Percentiles rank a stretch among this genome's conserved stretches.
These are phyloP conservation scores for Lepeophtheirus nordmannii DNA, from an alignment of 2,888 invertebrate genomes.

Conservation along the genomic window DNA sequence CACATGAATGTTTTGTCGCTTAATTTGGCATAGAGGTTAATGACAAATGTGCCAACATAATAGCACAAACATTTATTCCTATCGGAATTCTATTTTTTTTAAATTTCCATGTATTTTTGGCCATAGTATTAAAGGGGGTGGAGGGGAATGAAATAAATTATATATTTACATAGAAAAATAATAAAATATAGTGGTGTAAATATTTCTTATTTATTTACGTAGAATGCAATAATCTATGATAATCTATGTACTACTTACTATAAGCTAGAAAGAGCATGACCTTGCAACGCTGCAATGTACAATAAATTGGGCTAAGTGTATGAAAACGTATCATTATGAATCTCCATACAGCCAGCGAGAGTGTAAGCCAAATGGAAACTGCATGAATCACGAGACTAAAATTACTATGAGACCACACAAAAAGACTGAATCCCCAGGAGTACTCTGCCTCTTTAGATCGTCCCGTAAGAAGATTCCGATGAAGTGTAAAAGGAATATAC, in stretches of 20 bases:
- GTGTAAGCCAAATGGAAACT: constrained; percentile 80
- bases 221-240: no score
- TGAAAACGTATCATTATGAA: constrained; percentile 32
- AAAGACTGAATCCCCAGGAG: constrained; percentile 63
- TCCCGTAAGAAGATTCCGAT: constrained; percentile 47
- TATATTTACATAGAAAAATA: no score
- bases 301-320: constrained; percentile 15
- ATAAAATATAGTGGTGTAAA: no score
- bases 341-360: constrained; percentile 80
- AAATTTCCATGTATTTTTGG: no score
- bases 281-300: constrained; percentile 19
- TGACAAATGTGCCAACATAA: no score
- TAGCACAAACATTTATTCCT: no score
- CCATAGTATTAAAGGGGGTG: no score
- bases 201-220: no score
- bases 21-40: no score
- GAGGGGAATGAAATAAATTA: no score
- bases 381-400: constrained; percentile 76
- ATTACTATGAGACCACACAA: constrained; percentile 75
- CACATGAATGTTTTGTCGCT: no score
- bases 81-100: no score
- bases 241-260: background rate
- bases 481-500: constrained; percentile 74
- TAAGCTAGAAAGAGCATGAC: constrained; percentile 11
- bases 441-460: constrained; percentile 36